Conservation (phyloP, 2,888 invertebrate species). For the Eilema griseolum region DNA sequence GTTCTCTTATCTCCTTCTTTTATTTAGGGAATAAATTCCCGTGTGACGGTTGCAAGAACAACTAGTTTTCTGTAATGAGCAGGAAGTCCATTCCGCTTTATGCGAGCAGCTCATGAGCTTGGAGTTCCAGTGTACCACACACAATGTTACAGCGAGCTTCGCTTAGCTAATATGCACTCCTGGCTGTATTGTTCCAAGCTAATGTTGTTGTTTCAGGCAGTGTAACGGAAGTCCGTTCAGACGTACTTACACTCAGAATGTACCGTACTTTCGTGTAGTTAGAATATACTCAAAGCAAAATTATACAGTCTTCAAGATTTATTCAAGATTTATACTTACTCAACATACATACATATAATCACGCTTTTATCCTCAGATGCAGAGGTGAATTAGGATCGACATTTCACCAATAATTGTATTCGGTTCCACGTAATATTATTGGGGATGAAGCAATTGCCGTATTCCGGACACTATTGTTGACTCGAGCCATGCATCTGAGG, state of each 20-base stretch:
- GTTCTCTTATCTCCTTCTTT: too few species aligned
- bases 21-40: too few species aligned
- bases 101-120: neutral
- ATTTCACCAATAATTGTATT: too few species aligned
- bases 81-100: neutral
- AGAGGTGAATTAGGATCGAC: too few species aligned
- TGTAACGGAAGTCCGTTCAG: constrained; percentile 7
- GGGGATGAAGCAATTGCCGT: too few species aligned
- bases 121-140: neutral
- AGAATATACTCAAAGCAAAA: neutral
- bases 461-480: too few species aligned
- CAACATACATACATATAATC: too few species aligned
- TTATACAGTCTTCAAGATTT: neutral
- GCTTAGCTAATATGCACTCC: constrained; percentile 1
- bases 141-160: constrained; percentile 3
- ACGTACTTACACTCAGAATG: constrained; percentile 5
- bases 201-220: constrained; percentile 5
- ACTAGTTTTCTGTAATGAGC: neutral
- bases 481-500: too few species aligned
- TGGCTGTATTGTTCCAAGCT: constrained; percentile 6
- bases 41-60: too few species aligned
- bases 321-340: neutral
- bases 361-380: too few species aligned
- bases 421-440: too few species aligned
- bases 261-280: neutral